Evolutionary conservation across 1,140 invertebrate species (phyloP), one percentile per base, ranked within the genome.

Genomic region (Luehdorfia chinensis): DNA sequence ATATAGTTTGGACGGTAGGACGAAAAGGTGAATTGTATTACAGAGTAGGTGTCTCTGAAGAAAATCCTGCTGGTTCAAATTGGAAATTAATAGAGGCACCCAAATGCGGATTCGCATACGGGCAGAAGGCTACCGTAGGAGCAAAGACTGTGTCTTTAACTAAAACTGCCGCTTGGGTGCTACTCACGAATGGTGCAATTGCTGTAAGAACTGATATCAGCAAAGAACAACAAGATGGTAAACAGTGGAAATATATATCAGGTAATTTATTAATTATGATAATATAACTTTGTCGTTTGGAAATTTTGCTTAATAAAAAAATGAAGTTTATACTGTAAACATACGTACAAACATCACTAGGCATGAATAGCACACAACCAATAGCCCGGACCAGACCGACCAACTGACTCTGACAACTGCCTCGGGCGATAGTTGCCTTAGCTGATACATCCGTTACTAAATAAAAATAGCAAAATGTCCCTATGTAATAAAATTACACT

Each of bases 1-100:
- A 88, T 14, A 90, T 93, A 60, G 91, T 96, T n/a, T 97, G 96
- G 96, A 94, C 93, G 1, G 90, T 95, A 15, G 94, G 93, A 0
- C 91, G 91, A 58, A 96, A 95, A 87, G 95, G 95, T 21, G 94
- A 94, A 53, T 90, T 94, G 3, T 96, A 93, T 75, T 93, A 90
- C 84, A 88, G 93, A 55, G 90, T 92, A 65, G 93, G 93, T 1
- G 91, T 94, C 19, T 90, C 84, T 8, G 60, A 83, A 28, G 85
- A 90, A 12, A 92, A 92, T 74, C 90, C 91, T 7, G 88, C 89
- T 65, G 83, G 83, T 5, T 41, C 45, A 1, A 74, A 45, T 43
- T 86, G 83, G 83, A 83, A 72, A 46, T 31, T 86, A 30, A 79
- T 86, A 34, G 80, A 86, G 51, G 50, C 76, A 2, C 79, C 79